Evolutionary conservation across 2,113 vertebrate genomes (phyloP).

Genomic region (Felis catus): F.catus_Fca126_mat1.0 CM031417.1:25957001-25957500

Average conservation of each 20-base stretch:
- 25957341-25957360: not conserved
- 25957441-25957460: not conserved
- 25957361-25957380: not conserved
- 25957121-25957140: not conserved
- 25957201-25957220: not conserved
- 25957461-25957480: not conserved
- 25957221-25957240: not conserved
- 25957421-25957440: not conserved
- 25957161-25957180: too few species aligned
- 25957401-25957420: not conserved
- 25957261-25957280: not conserved
- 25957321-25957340: not conserved
- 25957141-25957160: too few species aligned
- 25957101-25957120: not conserved
- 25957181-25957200: not conserved
- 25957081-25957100: not conserved
- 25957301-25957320: not conserved
- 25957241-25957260: rapidly evolving
- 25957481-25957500: not conserved
- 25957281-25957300: not conserved
- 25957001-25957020: not conserved
- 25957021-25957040: not conserved
- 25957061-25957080: not conserved
- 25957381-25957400: not conserved
- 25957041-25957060: not conserved